A percentile compares a stretch with the other conserved stretches of the same genome.
These are phyloP conservation scores for Meteorus cinctellus DNA, from an alignment of 2,888 invertebrate genomes.

Conservation along the genomic window DNA sequence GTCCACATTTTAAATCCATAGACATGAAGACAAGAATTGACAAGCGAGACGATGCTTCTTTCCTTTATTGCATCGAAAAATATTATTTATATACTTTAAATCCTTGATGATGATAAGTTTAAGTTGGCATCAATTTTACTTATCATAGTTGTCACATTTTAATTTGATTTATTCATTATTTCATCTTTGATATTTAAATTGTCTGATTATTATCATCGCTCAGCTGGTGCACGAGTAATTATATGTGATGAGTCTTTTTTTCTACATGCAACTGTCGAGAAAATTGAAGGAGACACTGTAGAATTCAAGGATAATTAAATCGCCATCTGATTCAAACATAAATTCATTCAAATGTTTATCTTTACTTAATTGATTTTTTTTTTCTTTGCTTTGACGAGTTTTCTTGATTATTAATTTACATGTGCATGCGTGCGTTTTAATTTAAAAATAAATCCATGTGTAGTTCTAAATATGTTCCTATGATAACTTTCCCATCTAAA, in stretches of 20 bases:
- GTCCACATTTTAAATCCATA: neutral
- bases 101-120: no score
- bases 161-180: no score
- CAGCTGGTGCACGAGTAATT: neutral
- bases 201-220: neutral
- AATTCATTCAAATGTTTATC: neutral
- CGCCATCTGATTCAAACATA: neutral
- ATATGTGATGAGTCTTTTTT: neutral
- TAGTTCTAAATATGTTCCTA: neutral
- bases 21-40: neutral
- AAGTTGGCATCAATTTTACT: no score
- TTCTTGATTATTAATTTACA: neutral
- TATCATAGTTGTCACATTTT: no score
- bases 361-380: neutral
- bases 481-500: neutral
- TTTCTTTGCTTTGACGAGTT: neutral
- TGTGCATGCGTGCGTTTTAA: neutral
- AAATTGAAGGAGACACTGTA: slow-evolving; percentile 12
- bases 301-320: slow-evolving; percentile 29
- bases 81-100: no score
- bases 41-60: neutral
- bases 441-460: neutral
- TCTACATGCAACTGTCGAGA: neutral
- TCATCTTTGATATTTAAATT: no score
- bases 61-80: no score